phyloP scores from a whole-genome alignment of 2,888 invertebrate genomes.

The Orchestes rusci region DNA sequence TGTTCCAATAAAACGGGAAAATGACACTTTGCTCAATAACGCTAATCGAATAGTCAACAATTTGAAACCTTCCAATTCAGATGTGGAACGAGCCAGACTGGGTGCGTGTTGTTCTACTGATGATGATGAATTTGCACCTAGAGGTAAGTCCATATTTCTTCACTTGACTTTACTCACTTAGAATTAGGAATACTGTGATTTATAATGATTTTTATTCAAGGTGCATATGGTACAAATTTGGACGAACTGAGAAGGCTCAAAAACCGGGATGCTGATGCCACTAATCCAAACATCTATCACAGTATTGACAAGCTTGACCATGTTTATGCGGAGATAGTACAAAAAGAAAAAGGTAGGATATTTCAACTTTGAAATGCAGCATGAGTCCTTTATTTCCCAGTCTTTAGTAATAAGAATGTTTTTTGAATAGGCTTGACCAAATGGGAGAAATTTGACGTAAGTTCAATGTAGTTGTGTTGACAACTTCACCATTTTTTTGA shows the following conservation, averaged over 20 bases:
- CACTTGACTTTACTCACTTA: no score
- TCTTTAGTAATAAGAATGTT: no score
- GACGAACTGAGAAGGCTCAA: constrained; percentile 67
- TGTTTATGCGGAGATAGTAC: constrained; percentile 85
- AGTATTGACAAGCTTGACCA: constrained; percentile 76
- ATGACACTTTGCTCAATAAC: constrained; percentile 53
- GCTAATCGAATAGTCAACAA: constrained; percentile 55
- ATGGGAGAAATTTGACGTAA: constrained; percentile 29
- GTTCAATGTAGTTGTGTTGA: constrained; percentile 15
- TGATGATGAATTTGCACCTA: constrained; percentile 37
- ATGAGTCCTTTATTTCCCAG: no score
- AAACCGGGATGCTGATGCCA: constrained; percentile 77
- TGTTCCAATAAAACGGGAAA: constrained; percentile 44
- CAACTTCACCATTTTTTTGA: constrained; percentile 1
- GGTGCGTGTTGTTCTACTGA: constrained; percentile 48
- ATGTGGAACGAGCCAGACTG: constrained; percentile 52
- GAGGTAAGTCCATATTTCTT: no score
- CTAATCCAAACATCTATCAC: constrained; percentile 82
- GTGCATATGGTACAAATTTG: constrained; percentile 46
- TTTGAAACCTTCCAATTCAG: constrained; percentile 54
- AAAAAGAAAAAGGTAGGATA: constrained; percentile 54
- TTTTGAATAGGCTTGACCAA: constrained; percentile 26
- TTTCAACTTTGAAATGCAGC: neutral
- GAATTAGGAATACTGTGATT: neutral
- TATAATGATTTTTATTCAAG: constrained; percentile 38